Evolutionary conservation across 1,140 invertebrate species (phyloP), one percentile per base, ranked within the genome.

Genomic region (Pogonomyrmex californicus): DNA sequence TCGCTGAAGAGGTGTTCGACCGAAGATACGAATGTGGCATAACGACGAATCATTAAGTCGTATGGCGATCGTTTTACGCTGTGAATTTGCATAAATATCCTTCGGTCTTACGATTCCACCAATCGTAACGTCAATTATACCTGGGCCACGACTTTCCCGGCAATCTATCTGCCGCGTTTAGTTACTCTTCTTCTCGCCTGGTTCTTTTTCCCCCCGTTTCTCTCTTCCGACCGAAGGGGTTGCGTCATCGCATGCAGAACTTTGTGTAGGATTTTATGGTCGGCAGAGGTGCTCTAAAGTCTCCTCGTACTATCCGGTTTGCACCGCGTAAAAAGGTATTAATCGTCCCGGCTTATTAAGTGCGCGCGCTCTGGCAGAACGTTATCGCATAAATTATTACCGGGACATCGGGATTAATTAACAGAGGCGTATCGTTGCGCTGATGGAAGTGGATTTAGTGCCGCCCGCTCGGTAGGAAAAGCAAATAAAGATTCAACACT

Each of bases 221-320:
- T 38, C 14, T 5, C 33, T 14, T 14, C 17, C 23, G n/a, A 49
- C 51, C 30, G 44, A 38, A 77, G 12, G 36, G 56, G 41, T 90
- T 90, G 68, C 88, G 58, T 90, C 88, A 90, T 85, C 62, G 38
- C 79, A 68, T 70, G 62, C 68, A 76, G 58, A 62, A 89, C 88
- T 90, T 87, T 90, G 89, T 87, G 88, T 77, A 87, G 88, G 86
- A 90, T 79, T 90, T 90, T 90, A 90, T 83, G 88, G 65, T 41
- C 47, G 51, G 75, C 65, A 68, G 79, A 90, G 81, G 56, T 81
- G 88, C 68, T 90, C 56, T 58, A 62, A 75, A 60, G 44, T 60
- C 33, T 70, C 73, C 58, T 63, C 47, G 71, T 76, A 60, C 86
- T 54, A 76, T 85, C 88, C 88, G 89, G 86, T 90, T 90, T 63